Evolutionary conservation across 2,888 invertebrate species (phyloP).

Genomic region (Xanthia icteritia): DNA sequence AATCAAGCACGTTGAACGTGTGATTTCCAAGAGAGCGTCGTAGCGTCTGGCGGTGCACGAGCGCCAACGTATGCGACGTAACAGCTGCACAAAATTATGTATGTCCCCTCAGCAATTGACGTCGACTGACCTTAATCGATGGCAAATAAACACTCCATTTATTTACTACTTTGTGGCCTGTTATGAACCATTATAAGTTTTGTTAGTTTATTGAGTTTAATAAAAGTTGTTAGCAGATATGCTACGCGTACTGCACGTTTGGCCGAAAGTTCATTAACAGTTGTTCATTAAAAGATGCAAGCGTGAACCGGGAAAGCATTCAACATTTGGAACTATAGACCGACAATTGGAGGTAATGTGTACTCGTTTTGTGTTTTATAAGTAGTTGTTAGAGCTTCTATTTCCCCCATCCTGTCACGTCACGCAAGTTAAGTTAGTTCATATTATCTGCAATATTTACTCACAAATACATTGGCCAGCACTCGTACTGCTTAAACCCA

Average conservation of each 20-base stretch:
- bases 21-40: neutral
- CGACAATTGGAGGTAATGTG: neutral
- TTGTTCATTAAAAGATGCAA: constrained; percentile 4
- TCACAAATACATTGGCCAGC: constrained; percentile 32
- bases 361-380: neutral
- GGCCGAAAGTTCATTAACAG: neutral
- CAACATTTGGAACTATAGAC: neutral
- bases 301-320: constrained; percentile 16
- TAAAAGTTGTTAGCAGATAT: constrained; percentile 7
- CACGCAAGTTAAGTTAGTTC: constrained; percentile 2
- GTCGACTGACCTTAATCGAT: constrained; percentile 41
- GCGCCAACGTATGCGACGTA: neutral
- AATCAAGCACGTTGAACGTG: neutral
- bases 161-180: constrained; percentile 18
- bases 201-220: constrained; percentile 17
- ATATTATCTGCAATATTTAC: constrained; percentile 25
- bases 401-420: neutral
- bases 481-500: constrained; percentile 8
- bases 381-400: neutral
- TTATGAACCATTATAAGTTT: constrained; percentile 8
- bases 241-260: neutral
- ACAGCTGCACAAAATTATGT: constrained; percentile 35
- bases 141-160: constrained; percentile 15
- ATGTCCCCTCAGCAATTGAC: constrained; percentile 28
- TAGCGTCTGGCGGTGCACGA: constrained; percentile 4